Evolutionary conservation across 2,797 vertebrate species (phyloP), one percentile per base, ranked within the genome.

Genomic region (Bovichtus diacanthus): DNA sequence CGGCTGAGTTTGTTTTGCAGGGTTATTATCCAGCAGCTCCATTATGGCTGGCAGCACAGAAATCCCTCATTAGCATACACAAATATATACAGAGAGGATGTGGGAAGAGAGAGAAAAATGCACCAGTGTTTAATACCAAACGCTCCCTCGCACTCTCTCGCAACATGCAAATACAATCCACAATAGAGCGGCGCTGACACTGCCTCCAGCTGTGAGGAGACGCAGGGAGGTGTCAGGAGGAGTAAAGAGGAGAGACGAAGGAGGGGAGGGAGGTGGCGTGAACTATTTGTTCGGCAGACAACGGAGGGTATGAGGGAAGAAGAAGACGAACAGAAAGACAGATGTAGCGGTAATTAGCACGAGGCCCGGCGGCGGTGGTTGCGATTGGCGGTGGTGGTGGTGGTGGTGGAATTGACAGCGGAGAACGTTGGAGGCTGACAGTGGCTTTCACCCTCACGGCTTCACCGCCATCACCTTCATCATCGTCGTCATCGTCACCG

Each of bases 181-280:
- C 70, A 87, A 87, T 84, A 54, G 83, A 76, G 83, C 46, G 56
- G 80, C 58, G 76, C 76, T 54, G 85, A 80, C 88, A 80, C 84
- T 71, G 88, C 88, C 84, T 88, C 87, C 81, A 88, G 90, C 90
- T 91, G 87, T 85, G 87, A 90, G 81, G 83, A 88, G 84, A 82
- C 63, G 74, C 80, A 83, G 82, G 78, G 88, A 88, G 86, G 89
- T 88, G 90, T 85, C 76, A 82, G 84, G 67, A 70, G 88, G 85
- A 87, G 88, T 54, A 85, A 81, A 83, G 84, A 82, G 82, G 76
- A 60, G 73, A 55, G 78, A 49, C 7, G 58, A 69, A 59, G 56
- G 62, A 61, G 78, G 67, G 78, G 71, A 50, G 74, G 76, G 49
- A 67, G 82, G 67, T 65, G 73, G 81, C 64, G 55, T 69, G 72